These are phyloP conservation scores for Axea sp. DNA, from an alignment of 2,888 invertebrate genomes.

Conservation along the genomic window DNA sequence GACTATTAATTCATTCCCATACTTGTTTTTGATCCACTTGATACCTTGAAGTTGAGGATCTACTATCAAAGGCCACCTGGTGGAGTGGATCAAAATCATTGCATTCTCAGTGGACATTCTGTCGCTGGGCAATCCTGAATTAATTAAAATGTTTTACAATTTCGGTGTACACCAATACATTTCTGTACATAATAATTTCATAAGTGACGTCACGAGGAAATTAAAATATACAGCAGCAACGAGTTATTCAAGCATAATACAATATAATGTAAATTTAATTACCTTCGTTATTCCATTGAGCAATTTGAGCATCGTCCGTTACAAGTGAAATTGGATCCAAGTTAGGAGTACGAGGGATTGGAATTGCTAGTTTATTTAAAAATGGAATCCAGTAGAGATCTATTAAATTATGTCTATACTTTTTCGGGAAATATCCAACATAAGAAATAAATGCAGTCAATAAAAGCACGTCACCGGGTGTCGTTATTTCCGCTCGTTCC, in stretches of 20 bases:
- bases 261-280: too few relatives aligned
- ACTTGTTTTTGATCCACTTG: constrained; percentile 97
- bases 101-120: constrained; percentile 97
- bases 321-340: constrained; percentile 91
- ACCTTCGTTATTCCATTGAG: constrained; percentile 96
- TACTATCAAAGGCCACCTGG: constrained; percentile 96
- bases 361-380: constrained; percentile 85
- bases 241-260: too few relatives aligned
- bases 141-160: not conserved
- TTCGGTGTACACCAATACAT: not conserved
- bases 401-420: constrained; percentile 89
- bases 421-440: constrained; percentile 94
- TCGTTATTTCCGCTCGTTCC: constrained; percentile 85
- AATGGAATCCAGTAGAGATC: constrained; percentile 90
- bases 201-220: too few relatives aligned
- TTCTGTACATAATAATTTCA: too few relatives aligned
- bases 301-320: constrained; percentile 95
- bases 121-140: constrained; percentile 88
- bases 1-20: constrained; percentile 86
- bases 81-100: constrained; percentile 92
- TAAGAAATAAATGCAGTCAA: constrained; percentile 97
- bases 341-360: constrained; percentile 89
- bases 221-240: too few relatives aligned
- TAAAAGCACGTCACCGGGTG: constrained; percentile 94
- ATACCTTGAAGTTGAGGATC: constrained; percentile 96